Percentiles rank a stretch among this genome's conserved stretches.
phyloP scores from a whole-genome alignment of 2,888 invertebrate genomes.

The Morpho helenor region DNA sequence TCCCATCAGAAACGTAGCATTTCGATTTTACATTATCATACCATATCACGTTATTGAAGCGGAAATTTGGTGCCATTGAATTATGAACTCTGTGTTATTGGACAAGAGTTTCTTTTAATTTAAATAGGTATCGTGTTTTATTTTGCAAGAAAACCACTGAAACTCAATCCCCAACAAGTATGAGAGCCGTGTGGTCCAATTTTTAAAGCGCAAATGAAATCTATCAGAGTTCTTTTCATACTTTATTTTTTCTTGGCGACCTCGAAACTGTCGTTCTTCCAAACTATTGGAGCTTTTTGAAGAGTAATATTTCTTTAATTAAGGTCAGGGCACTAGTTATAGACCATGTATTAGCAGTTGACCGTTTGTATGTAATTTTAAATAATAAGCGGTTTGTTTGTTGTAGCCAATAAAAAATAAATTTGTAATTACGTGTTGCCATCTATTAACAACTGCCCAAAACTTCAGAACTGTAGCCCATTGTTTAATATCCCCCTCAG shows the following conservation, averaged over 20 bases:
- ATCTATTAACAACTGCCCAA: too few relatives aligned
- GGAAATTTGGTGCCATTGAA: constrained; percentile 12
- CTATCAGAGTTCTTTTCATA: neutral
- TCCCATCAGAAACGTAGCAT: constrained; percentile 45
- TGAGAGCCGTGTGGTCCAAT: constrained; percentile 29
- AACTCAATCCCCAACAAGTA: constrained; percentile 41
- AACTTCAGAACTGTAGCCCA: too few relatives aligned
- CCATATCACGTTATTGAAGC: constrained; percentile 25
- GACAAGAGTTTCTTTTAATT: constrained; percentile 10
- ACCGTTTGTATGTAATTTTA: too few relatives aligned
- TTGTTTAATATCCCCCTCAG: too few relatives aligned
- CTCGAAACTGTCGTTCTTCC: too few relatives aligned
- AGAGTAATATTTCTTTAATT: too few relatives aligned
- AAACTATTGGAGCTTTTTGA: too few relatives aligned
- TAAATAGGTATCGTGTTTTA: constrained; percentile 14
- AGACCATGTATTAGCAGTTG: too few relatives aligned
- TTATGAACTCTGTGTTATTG: constrained; percentile 21
- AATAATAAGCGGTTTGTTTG: too few relatives aligned
- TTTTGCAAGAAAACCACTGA: constrained; percentile 49
- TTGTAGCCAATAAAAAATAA: too few relatives aligned
- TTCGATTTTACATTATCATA: constrained; percentile 42
- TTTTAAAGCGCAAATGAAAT: constrained; percentile 15
- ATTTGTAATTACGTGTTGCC: too few relatives aligned
- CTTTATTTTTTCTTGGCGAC: neutral
- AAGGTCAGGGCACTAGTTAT: too few relatives aligned